Evolutionary conservation across 1,140 invertebrate species (phyloP), one percentile per base, ranked within the genome.

Genomic region (Apolygus lucorum): DNA sequence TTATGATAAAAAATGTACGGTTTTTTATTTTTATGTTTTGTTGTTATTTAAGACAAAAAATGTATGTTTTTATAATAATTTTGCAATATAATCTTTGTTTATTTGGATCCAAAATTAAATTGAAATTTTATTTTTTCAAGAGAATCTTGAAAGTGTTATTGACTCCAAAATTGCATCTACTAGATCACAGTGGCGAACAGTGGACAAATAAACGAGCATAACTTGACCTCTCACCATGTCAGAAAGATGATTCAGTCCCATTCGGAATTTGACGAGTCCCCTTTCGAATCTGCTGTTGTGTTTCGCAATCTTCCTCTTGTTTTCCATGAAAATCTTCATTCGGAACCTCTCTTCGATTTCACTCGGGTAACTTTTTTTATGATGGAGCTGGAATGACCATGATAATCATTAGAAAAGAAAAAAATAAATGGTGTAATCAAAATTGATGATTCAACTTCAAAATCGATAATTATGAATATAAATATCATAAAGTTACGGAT

Each of bases 261-360:
- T n/a, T 34, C 68, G 63, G 70, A 54, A 71, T 2, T 28, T 28
- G 34, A 66, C 63, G 14, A 25, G 14, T 2, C 70, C 70, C 21
- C 59, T 24, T 17, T 68, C 67, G 28, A 29, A 68, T 24, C 62
- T 28, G 1, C 2, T 13, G 28, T 71, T 71, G 52, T 71, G 70
- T 26, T 42, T 68, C 0, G 28, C 22, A 21, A 71, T 27, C 27
- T 27, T 22, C 27, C 62, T 2, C 22, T 63, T 63, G 62, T 63
- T 63, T 17, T 63, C 70, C 59, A 71, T 13, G 42, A 65, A 71
- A 27, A 71, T 71, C 26, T 71, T 71, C 67, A 68, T 49, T 26
- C 70, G 49, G 63, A 52, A 71, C 26, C 49, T 52, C 27, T 71
- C 70, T 42, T 71, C 70, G 11, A 71, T 28, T 14, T 71, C 67